These are phyloP conservation scores for Lindbergichthys nudifrons DNA, from an alignment of 2,797 vertebrate species.

Conservation along the genomic window DNA sequence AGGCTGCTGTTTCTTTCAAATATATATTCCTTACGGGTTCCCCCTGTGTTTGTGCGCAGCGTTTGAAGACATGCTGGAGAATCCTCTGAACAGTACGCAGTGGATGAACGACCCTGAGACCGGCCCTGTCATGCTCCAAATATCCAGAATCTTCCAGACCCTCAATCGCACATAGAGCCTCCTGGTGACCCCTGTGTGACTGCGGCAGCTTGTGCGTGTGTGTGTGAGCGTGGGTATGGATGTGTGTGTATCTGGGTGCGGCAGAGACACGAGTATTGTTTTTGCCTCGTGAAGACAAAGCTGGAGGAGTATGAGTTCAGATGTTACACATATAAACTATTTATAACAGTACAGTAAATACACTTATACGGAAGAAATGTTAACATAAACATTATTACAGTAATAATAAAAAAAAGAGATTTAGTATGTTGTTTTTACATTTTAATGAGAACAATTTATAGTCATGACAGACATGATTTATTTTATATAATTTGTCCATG, in stretches of 20 bases:
- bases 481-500: conserved; percentile 83
- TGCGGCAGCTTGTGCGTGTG: conserved; percentile 35
- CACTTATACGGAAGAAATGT: conserved; percentile 79
- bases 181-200: conserved; percentile 69
- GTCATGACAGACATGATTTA: conserved; percentile 78
- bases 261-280: conserved; percentile 70
- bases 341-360: conserved; percentile 84
- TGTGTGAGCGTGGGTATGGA: conserved; percentile 26
- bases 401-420: conserved; percentile 72
- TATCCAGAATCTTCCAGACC: conserved; percentile 99
- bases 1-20: not conserved
- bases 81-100: conserved; percentile 98
- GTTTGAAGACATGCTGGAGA: conserved; percentile 99
- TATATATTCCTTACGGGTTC: not conserved
- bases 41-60: conserved; percentile 81
- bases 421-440: conserved; percentile 81
- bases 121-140: conserved; percentile 98
- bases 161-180: conserved; percentile 94
- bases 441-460: conserved; percentile 77
- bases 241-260: conserved; percentile 37
- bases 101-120: conserved; percentile 99
- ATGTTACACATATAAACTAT: conserved; percentile 81
- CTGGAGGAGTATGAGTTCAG: conserved; percentile 66
- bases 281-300: conserved; percentile 75
- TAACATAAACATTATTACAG: conserved; percentile 73